Base-by-base conservation (phyloP, 2,888 invertebrate genomes). In the Proisotoma minuta region DNA sequence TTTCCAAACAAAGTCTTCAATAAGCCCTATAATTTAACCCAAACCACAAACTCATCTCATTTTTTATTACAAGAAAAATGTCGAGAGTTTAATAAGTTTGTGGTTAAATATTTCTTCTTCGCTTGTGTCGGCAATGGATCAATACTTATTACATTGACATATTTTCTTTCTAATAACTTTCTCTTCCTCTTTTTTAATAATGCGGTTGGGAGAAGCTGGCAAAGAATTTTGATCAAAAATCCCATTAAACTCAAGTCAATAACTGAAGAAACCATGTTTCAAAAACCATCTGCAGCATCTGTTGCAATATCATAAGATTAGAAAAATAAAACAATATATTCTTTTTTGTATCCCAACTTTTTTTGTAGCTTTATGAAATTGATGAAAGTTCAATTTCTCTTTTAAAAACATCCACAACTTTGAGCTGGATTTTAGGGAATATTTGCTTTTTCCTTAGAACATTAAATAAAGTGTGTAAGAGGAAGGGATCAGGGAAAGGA, bases 21-120 rank as follows among this genome's bases (percentile, higher is more conserved):
- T 43, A 43, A 12, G 43, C 43, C 4, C 43, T 20, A 43, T 43
- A 43, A 43, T 43, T 43, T 43, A 20, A 12, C 18, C 20, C 18
- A 40, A 43, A 56, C 56, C 56, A 26, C 56, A 56, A 43, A 56
- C 43, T 56, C 47, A 56, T 56, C 20, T 56, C 20, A 20, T 43
- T 43, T 34, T 15, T 20, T 5, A 43, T 43, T 43, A 43, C 43
- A 43, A 43, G 43, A 20, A 15, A 20, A 20, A 43, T 43, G 18
- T 43, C 15, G 15, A 10, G 34, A 34, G 34, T 34, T 34, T 34
- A 43, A 43, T 43, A 43, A 43, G 43, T 5, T 43, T 43, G 5
- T 5, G 43, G 18, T 43, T 34, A 10, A 34, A 34, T 34, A 34
- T 34, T 34, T 34, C 34, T 34, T 34, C n/a, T n/a, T n/a, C n/a